Conservation (phyloP, 2,797 vertebrate species). For the Pangasius krempfi region DNA sequence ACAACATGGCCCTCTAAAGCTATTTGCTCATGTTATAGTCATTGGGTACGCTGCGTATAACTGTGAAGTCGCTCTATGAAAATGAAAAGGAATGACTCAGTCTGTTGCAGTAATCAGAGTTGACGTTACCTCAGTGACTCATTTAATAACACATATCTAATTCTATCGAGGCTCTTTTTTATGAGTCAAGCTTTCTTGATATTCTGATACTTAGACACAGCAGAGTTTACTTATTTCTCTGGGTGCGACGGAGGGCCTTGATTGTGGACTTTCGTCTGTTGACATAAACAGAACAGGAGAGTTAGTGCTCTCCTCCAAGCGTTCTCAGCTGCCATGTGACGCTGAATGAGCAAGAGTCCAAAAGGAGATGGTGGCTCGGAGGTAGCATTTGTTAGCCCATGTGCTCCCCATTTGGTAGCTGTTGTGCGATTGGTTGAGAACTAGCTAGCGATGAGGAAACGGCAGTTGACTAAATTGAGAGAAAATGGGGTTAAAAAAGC, state of each 20-base stretch:
- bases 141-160: background rate
- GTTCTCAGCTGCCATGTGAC: background rate
- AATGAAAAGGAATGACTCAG: conserved; percentile 8
- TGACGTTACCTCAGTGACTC: conserved; percentile 5
- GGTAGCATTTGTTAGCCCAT: background rate
- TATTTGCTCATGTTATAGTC: background rate
- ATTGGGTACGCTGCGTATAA: background rate
- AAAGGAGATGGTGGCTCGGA: background rate
- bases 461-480: background rate
- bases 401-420: background rate
- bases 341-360: background rate
- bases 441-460: background rate
- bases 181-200: background rate
- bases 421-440: background rate
- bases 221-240: background rate
- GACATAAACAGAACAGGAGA: background rate
- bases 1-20: background rate
- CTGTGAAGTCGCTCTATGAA: conserved; percentile 15
- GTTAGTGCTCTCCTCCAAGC: background rate
- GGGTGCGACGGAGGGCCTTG: background rate
- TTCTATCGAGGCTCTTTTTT: background rate
- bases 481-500: no score
- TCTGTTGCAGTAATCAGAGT: background rate
- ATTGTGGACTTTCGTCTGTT: background rate
- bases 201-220: background rate